Evolutionary conservation across 2,113 vertebrate genomes (phyloP), one percentile per base, ranked within the genome.

Genomic region (Calypte anna): DNA sequence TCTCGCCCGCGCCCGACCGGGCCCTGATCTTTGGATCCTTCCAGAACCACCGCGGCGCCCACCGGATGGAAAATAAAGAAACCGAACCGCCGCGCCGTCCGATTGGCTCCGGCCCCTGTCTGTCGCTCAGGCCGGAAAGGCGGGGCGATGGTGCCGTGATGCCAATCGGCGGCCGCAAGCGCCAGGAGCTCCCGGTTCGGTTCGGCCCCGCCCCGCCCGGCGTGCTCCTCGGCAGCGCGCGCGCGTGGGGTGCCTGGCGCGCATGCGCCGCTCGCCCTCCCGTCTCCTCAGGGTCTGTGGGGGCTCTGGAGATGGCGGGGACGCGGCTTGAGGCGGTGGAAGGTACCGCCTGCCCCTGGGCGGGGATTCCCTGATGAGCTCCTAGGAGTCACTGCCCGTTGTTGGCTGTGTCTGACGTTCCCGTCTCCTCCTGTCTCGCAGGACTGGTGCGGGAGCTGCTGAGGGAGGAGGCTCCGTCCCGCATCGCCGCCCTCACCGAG

Each of bases 371-470:
- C 10, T 16, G 0, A 1, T 5, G 0, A 4, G 23, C 5, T 27
- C 14, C 3, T 1, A 25, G 25, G 21, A 19, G 23, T 10, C 4
- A 6, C 3, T 2, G 33, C 6, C 7, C 25, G 27, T 7, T 27
- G 33, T 2, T 5, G 23, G 46, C 16, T 3, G 10, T 6, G 1
- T 4, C 18, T 81, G 14, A 50, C 24, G 2, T 2, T 2, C 5
- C 10, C 2, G 10, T 53, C 38, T 36, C 22, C 17, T 44, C 66
- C 74, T 82, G 58, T 91, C 51, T 94, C 90, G 28, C 96, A 99
- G 99, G 80, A 92, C 95, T 98, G 48, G 88, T 98, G 87, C 93
- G 97, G 58, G 96, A 96, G 22, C 90, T 99, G 64, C 43, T 98
- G 79, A 66, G 82, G 84, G 97, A 77, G 73, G 96, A 98, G 38